These are phyloP conservation scores for Drosophila aff. DNA, from an alignment of 1,140 invertebrate species.

Conservation along the genomic window DNA sequence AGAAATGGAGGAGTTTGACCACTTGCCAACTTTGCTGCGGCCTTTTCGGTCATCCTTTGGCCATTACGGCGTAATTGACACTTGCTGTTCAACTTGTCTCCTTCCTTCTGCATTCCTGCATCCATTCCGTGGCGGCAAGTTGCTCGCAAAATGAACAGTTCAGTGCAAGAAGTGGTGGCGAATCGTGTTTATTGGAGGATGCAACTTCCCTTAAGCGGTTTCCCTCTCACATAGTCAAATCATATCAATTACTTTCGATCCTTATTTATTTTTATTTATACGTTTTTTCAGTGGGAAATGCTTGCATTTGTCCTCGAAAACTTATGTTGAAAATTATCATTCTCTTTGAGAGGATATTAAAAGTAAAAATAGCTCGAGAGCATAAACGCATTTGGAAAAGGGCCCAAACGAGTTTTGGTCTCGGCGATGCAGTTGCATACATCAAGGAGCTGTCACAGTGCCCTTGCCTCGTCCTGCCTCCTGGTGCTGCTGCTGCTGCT, in stretches of 20 bases:
- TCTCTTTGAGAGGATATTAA: constrained; percentile 8
- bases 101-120: not conserved
- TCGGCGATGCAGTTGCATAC: constrained; percentile 48
- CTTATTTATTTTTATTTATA: no score
- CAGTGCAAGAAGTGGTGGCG: not conserved
- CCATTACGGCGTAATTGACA: constrained; percentile 81
- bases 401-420: not conserved
- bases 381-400: constrained; percentile 1
- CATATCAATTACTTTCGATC: constrained; percentile 43
- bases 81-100: constrained; percentile 52
- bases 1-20: constrained; percentile 49
- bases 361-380: constrained; percentile 3
- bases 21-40: constrained; percentile 79
- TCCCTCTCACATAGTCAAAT: constrained; percentile 4
- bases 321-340: constrained; percentile 6
- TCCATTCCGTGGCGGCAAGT: constrained; percentile 2
- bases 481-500: constrained; percentile 33
- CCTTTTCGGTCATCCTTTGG: constrained; percentile 78
- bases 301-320: not conserved
- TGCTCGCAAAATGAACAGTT: constrained; percentile 19
- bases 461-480: constrained; percentile 9
- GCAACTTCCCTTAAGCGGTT: not conserved
- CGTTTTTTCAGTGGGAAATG: not conserved
- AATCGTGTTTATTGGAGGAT: not conserved
- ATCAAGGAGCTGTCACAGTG: constrained; percentile 56